Percentiles rank a stretch among this genome's conserved stretches.
phyloP scores from a whole-genome alignment of 2,888 invertebrate genomes.

The Thymelicus sylvestris region DNA sequence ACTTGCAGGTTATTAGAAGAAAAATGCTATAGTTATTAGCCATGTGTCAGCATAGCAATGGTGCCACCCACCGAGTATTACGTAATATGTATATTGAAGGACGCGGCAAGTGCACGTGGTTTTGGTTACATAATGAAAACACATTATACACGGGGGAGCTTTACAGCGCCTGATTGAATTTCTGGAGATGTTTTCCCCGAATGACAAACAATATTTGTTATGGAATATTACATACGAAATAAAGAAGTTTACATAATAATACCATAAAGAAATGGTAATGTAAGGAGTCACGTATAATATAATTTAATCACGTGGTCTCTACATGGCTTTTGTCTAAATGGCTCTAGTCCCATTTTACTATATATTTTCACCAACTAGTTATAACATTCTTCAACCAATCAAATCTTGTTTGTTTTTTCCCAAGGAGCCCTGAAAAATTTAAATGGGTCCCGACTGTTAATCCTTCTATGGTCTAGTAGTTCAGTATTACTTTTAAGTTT shows the following conservation, averaged over 20 bases:
- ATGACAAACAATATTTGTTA: slow-evolving; percentile 51
- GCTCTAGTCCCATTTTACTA: too few species aligned
- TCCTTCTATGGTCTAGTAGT: too few species aligned
- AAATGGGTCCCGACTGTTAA: too few species aligned
- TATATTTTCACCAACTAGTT: too few species aligned
- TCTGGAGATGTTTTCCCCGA: slow-evolving; percentile 50
- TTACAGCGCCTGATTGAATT: slow-evolving; percentile 50
- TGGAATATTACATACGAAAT: slow-evolving; percentile 52
- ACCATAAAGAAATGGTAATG: slow-evolving; percentile 46
- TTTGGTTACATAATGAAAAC: slow-evolving; percentile 55
- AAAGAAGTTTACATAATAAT: slow-evolving; percentile 55
- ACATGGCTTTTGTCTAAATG: slow-evolving; percentile 15
- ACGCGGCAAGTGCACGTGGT: slow-evolving; percentile 60
- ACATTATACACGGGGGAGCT: slow-evolving; percentile 48
- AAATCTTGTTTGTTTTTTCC: too few species aligned
- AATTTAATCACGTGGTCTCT: slow-evolving; percentile 31
- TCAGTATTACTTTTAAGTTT: too few species aligned
- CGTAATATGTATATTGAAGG: slow-evolving; percentile 53
- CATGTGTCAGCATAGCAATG: slow-evolving; percentile 35
- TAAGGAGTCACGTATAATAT: slow-evolving; percentile 22
- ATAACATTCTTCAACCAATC: too few species aligned
- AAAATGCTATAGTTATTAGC: slow-evolving; percentile 11
- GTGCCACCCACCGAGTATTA: slow-evolving; percentile 44
- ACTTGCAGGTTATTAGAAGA: background rate
- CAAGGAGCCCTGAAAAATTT: too few species aligned